Percentiles rank a stretch among this genome's conserved stretches.
These are phyloP conservation scores for Anagyrus pseudococci DNA, from an alignment of 2,888 invertebrate species.

Conservation along the genomic window DNA sequence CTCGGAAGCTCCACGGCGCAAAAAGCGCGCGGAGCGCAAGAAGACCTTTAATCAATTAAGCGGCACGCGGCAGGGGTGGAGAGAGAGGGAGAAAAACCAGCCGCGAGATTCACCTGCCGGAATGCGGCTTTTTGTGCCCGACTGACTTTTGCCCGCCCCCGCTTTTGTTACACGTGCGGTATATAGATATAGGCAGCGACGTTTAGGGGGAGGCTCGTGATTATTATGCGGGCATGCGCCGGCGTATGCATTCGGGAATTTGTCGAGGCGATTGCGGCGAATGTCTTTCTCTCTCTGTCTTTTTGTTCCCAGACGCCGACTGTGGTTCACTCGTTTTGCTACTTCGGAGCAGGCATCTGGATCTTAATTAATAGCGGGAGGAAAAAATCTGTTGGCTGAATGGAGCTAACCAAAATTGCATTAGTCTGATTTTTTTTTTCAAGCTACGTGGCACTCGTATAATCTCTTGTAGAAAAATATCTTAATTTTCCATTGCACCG, in stretches of 20 bases:
- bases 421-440: too few relatives aligned
- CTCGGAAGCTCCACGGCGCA: neutral
- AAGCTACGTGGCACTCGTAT: too few relatives aligned
- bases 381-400: slow-evolving; percentile 25
- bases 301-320: neutral
- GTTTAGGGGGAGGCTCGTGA: too few relatives aligned
- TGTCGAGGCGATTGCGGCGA: slow-evolving; percentile 3
- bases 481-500: too few relatives aligned
- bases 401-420: too few relatives aligned
- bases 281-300: neutral
- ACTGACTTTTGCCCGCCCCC: neutral
- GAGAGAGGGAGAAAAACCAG: slow-evolving; percentile 16
- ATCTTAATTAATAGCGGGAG: slow-evolving; percentile 18
- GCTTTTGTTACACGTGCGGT: neutral
- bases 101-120: slow-evolving; percentile 26
- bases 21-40: slow-evolving; percentile 2
- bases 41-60: slow-evolving; percentile 36
- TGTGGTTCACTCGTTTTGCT: neutral
- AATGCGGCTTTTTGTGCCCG: slow-evolving; percentile 10
- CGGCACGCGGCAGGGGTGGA: neutral
- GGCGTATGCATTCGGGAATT: slow-evolving; percentile 11
- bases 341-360: neutral
- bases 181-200: too few relatives aligned
- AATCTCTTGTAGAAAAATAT: too few relatives aligned
- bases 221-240: too few relatives aligned